Base-by-base conservation (phyloP, 2,888 invertebrate genomes). In the Tiphia femorata region DNA sequence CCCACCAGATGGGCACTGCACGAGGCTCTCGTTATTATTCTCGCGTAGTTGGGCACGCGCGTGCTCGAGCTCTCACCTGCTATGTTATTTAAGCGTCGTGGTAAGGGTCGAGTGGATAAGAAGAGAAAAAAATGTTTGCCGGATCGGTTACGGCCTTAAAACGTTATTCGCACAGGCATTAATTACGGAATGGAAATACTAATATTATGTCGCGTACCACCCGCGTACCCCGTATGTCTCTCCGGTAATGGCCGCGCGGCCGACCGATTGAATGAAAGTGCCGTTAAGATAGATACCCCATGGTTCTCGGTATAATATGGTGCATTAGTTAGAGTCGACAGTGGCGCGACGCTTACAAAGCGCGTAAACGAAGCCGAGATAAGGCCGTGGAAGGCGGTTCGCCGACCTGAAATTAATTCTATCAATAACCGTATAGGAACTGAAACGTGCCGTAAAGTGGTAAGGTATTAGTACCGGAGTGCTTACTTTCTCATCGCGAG, bases 181-280 rank as follows among this genome's bases (percentile, higher is more conserved):
- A 64, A 71, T 69, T 71, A 68, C 47, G 44, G 50, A 12, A n/a
- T 46, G 58, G 57, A 53, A 53, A 56, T 71, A 57, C 68, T 57
- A 69, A 69, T 67, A 67, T 61, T 50, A 58, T 67, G 60, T 63
- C 60, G 51, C 52, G 53, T 64, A 58, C 54, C 48, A 44, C 67
- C 57, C 67, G 58, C 59, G 64, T 71, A 67, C 64, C 67, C 67
- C 56, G 52, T 50, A 46, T 53, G 63, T 67, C 52, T 51, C 51
- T 33, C 66, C 60, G n/a, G n/a, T 67, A 68, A 68, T 68, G 58
- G 49, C 35, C n/a, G 48, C 54, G 46, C n/a, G n/a, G n/a, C 53
- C 66, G 66, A 67, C 58, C 62, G 58, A 70, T 72, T 67, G 61
- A 70, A 70, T 73, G 70, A 64, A 70, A 73, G 73, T 70, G 70